Conservation (phyloP, 1,140 invertebrate species). For the honey bee (Apis mellifera) region Amel_HAv3.1 CM009932.2:5851001-5851500, state of each 20-base stretch:
- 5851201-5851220: slow-evolving; percentile 52
- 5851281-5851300: slow-evolving; percentile 68
- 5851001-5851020: too few relatives aligned
- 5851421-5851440: slow-evolving; percentile 53
- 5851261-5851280: slow-evolving; percentile 66
- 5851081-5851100: too few relatives aligned
- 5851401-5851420: slow-evolving; percentile 55
- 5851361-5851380: slow-evolving; percentile 76
- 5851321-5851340: slow-evolving; percentile 61
- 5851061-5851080: too few relatives aligned
- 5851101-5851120: too few relatives aligned
- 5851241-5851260: slow-evolving; percentile 38
- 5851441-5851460: neutral
- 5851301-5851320: slow-evolving; percentile 71
- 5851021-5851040: too few relatives aligned
- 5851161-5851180: neutral
- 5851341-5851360: slow-evolving; percentile 70
- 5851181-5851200: neutral
- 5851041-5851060: too few relatives aligned
- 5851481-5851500: slow-evolving; percentile 19
- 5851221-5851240: slow-evolving; percentile 13
- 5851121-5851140: too few relatives aligned
- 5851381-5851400: slow-evolving; percentile 67
- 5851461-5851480: neutral
- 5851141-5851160: neutral